Evolutionary conservation across 1,140 invertebrate species (phyloP).

Genomic region (Diuraphis noxia): DNA sequence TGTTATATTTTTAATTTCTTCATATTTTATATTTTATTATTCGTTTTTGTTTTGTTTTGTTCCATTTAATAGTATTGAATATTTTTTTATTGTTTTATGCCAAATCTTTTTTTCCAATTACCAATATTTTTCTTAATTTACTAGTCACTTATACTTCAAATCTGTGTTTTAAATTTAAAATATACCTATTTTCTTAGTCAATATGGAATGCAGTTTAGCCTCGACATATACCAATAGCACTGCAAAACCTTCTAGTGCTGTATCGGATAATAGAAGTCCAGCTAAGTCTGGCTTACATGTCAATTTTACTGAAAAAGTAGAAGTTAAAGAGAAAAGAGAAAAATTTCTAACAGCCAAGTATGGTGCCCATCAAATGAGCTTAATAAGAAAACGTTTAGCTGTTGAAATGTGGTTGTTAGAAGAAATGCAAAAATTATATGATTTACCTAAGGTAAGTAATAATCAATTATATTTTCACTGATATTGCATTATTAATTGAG

Average conservation of each 20-base stretch:
- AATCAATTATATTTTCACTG: neutral
- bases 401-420: slow-evolving; percentile 98
- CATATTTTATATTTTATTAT: neutral
- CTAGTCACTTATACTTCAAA: neutral
- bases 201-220: slow-evolving; percentile 55
- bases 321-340: slow-evolving; percentile 83
- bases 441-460: slow-evolving; percentile 58
- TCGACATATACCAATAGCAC: slow-evolving; percentile 52
- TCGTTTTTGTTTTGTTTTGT: neutral
- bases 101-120: neutral
- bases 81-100: neutral
- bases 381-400: slow-evolving; percentile 89
- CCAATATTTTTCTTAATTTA: neutral
- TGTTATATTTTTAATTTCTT: neutral
- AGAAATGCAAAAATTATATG: slow-evolving; percentile 87
- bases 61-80: neutral
- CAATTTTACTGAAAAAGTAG: slow-evolving; percentile 83
- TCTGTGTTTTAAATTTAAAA: neutral
- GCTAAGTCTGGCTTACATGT: slow-evolving; percentile 78
- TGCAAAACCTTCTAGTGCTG: slow-evolving; percentile 7
- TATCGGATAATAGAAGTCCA: slow-evolving; percentile 47
- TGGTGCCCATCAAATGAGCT: slow-evolving; percentile 93
- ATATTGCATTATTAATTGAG: neutral
- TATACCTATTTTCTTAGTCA: neutral
- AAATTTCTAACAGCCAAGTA: slow-evolving; percentile 97